phyloP scores from a whole-genome alignment of 2,797 vertebrate genomes.

The Phrynocephalus forsythii region DNA sequence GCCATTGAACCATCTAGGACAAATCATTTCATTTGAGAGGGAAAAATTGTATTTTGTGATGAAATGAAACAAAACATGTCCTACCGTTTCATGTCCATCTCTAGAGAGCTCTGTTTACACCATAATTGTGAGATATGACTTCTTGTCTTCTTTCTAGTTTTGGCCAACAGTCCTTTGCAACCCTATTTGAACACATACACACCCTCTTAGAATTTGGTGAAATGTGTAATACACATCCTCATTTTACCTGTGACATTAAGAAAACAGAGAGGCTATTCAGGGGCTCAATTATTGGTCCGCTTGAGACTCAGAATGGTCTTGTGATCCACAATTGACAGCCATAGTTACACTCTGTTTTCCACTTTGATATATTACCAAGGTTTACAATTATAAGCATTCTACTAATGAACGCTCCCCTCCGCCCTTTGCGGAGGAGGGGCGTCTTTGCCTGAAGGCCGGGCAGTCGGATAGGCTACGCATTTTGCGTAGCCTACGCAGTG shows the following conservation, averaged over 20 bases:
- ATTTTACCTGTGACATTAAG: not conserved
- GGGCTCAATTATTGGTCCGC: not conserved
- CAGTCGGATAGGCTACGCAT: no score
- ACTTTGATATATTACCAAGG: slow-evolving; percentile 7
- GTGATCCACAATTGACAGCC: not conserved
- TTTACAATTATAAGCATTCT: slow-evolving; percentile 15
- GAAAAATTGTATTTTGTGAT: no score
- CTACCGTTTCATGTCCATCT: no score
- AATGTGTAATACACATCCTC: not conserved
- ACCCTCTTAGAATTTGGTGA: not conserved
- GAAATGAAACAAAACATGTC: no score
- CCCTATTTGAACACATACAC: no score
- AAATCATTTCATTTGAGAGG: no score
- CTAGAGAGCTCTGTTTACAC: slow-evolving; percentile 49
- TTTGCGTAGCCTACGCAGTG: no score
- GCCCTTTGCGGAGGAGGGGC: no score
- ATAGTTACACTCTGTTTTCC: not conserved
- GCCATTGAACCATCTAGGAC: no score
- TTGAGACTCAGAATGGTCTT: not conserved
- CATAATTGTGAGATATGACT: slow-evolving; percentile 37
- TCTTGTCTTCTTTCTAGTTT: slow-evolving; percentile 38
- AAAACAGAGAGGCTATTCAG: not conserved
- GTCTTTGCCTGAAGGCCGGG: no score
- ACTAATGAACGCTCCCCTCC: no score
- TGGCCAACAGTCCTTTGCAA: no score